phyloP scores from a whole-genome alignment of 2,888 invertebrate genomes.

The Crossocerus cetratus region DNA sequence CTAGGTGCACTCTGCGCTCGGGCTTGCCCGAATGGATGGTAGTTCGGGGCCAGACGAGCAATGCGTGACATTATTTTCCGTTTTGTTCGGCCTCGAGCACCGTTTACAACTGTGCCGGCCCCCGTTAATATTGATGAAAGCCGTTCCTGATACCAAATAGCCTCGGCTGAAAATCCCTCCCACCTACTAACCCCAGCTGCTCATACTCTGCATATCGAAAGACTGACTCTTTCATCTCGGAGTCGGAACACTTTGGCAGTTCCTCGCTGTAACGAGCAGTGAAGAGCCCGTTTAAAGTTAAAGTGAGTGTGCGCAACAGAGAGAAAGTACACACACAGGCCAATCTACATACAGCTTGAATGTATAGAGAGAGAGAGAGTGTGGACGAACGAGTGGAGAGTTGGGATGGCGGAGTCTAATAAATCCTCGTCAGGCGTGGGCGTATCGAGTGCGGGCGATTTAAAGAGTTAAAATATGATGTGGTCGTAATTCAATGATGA shows the following conservation, averaged over 20 bases:
- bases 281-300: neutral
- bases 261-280: too few relatives aligned
- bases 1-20: too few relatives aligned
- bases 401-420: neutral
- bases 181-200: neutral
- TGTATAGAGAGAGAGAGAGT: too few relatives aligned
- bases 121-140: conserved; percentile 61
- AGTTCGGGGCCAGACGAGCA: conserved; percentile 1
- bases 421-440: neutral
- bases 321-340: neutral
- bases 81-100: conserved; percentile 40
- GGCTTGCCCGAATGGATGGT: neutral
- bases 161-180: too few relatives aligned
- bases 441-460: neutral
- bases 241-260: too few relatives aligned
- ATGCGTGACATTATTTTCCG: conserved; percentile 50
- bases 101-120: conserved; percentile 47
- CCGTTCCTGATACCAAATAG: conserved; percentile 20
- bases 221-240: too few relatives aligned
- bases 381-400: neutral
- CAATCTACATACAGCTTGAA: neutral
- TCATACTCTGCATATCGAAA: neutral
- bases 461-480: conserved; percentile 4
- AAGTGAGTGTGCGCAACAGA: too few relatives aligned
- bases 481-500: conserved; percentile 3